Evolutionary conservation across 2,888 invertebrate species (phyloP), one percentile per base, ranked within the genome.

Genomic region (Platycheirus albimanus): DNA sequence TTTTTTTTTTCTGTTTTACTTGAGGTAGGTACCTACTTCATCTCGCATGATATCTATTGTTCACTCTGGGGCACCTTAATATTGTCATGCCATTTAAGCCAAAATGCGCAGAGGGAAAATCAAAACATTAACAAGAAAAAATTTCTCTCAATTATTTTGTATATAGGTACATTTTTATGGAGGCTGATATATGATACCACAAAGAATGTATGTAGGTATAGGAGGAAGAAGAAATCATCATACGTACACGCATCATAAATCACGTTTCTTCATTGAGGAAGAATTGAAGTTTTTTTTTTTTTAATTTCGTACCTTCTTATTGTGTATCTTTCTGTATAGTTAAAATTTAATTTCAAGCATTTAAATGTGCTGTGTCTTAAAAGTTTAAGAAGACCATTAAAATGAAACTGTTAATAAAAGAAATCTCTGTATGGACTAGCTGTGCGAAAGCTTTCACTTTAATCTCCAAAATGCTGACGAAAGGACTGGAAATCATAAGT

Each of bases 51-150:
- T 41, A 41, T 41, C 64, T 67, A 54, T 81, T 81, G 76, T 81
- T 52, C 45, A 38, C 43, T 49, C 33, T 20, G 67, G 43, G 80
- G 33, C 17, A 63, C 36, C 20, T 45, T 64, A 41, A 66, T 56
- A 70, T 61, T 81, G 76, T 81, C 80, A 64, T 58, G 76, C 70
- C 36, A 80, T 70, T 80, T 76, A 80, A 69, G 69, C 69, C 54
- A 20, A 4, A 69, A 64, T 54, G 47, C 33, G 17, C 13, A 67
- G 66, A 61, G 47, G 38, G 33, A 74, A 79, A 78, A 33, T 61
- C 51, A 52, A 38, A 56, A 30, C 17, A 61, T 7, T 17, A 69
- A 63, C 19, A 54, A 41, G 10, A 71, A 43, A 13, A 61, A 71
- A 67, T 77, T 77, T 81, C 81, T 77, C 81, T 72, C 52, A 38